Percentiles rank a stretch among this genome's conserved stretches.
phyloP scores from a whole-genome alignment of 2,888 invertebrate genomes.

The Clitarchus hookeri region DNA sequence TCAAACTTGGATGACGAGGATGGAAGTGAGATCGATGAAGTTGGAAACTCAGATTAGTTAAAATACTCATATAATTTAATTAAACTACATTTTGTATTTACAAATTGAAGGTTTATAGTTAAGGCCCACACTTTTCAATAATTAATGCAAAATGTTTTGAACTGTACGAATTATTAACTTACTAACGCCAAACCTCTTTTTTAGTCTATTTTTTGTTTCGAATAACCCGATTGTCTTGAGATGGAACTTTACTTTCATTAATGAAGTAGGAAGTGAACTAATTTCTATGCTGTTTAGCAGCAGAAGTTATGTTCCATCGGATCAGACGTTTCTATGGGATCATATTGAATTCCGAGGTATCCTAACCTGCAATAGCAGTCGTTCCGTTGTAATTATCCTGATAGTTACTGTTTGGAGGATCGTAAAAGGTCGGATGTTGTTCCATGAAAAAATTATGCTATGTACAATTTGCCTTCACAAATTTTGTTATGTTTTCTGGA shows the following conservation, averaged over 20 bases:
- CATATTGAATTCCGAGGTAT: conserved; percentile 2
- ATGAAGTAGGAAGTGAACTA: conserved; percentile 22
- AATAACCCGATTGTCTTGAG: not conserved
- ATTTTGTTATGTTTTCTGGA: conserved; percentile 26
- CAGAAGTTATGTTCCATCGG: too few relatives aligned
- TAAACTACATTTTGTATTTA: too few relatives aligned
- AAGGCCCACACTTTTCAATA: too few relatives aligned
- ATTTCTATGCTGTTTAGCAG: conserved; percentile 23
- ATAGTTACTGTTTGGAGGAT: not conserved
- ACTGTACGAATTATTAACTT: too few relatives aligned
- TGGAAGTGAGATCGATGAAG: too few relatives aligned
- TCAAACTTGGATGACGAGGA: too few relatives aligned
- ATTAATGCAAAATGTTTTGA: too few relatives aligned
- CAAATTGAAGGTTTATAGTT: too few relatives aligned
- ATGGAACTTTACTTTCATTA: conserved; percentile 20
- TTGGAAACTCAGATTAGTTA: too few relatives aligned
- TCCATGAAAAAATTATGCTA: conserved; percentile 42
- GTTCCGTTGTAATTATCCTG: conserved; percentile 15
- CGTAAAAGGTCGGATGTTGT: conserved; percentile 11
- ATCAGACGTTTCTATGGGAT: not conserved
- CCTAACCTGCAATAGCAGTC: not conserved
- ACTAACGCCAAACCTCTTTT: conserved; percentile 6
- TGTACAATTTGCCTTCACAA: conserved; percentile 41
- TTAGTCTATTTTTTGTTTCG: conserved; percentile 22
- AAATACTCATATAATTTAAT: too few relatives aligned